A percentile compares a stretch with the other conserved stretches of the same genome.
These are phyloP conservation scores for Aurelia sp. DNA, from an alignment of 30 jellyfish, hydroid and myxozoan genomes.

Conservation along the genomic window DNA sequence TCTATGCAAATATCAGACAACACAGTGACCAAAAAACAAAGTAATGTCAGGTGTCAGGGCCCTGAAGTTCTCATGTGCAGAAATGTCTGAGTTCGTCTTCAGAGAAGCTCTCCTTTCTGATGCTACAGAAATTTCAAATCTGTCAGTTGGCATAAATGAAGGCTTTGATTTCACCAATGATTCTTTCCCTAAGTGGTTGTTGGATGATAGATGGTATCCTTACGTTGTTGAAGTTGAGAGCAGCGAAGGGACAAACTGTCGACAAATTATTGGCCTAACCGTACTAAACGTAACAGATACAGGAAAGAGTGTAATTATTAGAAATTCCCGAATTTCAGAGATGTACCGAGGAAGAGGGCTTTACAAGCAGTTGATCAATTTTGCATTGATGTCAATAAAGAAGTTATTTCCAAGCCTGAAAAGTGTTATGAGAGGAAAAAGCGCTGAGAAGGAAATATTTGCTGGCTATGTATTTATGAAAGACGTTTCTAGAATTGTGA, in stretches of 20 bases:
- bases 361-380: not conserved
- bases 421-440: not conserved
- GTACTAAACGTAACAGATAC: constrained; percentile 48
- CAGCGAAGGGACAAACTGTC: not conserved
- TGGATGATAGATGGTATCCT: constrained; percentile 41
- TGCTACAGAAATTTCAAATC: constrained; percentile 3
- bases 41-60: no score
- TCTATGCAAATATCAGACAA: no score
- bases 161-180: constrained; percentile 39
- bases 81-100: no score
- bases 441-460: no score
- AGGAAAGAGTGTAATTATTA: constrained; percentile 35
- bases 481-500: not conserved
- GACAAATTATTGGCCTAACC: constrained; percentile 46
- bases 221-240: constrained; percentile 35
- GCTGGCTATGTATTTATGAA: no score
- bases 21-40: no score
- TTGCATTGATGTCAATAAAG: constrained; percentile 1
- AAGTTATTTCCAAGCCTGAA: not conserved
- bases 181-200: constrained; percentile 48
- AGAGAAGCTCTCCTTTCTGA: not conserved
- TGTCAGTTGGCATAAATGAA: constrained; percentile 24
- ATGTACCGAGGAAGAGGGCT: constrained; percentile 23
- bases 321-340: constrained; percentile 62
- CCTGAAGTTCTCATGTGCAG: no score